A percentile compares a stretch with the other conserved stretches of the same genome.
phyloP scores from a whole-genome alignment of 2,888 invertebrate genomes.

The Oscheius sp. region DNA sequence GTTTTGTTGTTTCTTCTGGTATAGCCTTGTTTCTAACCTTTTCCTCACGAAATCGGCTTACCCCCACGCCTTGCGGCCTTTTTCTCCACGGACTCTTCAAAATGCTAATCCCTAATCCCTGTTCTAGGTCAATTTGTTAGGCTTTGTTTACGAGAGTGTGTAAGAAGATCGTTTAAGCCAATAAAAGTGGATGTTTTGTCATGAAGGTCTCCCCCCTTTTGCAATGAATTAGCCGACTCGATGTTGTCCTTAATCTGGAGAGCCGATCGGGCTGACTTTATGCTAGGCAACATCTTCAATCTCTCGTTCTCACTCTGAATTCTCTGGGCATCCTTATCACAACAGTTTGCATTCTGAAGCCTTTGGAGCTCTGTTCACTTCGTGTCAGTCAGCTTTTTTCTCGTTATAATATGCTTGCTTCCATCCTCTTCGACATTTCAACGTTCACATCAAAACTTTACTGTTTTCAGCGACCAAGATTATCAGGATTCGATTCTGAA shows the following conservation, averaged over 20 bases:
- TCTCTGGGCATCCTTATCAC: too few relatives aligned
- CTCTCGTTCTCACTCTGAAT: background rate
- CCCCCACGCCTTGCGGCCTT: constrained; percentile 15
- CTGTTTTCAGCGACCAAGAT: constrained; percentile 14
- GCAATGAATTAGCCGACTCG: constrained; percentile 10
- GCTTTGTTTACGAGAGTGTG: too few relatives aligned
- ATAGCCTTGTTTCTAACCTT: background rate
- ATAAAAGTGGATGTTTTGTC: too few relatives aligned
- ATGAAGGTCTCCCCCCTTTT: background rate
- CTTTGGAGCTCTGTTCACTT: background rate
- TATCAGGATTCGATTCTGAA: constrained; percentile 41
- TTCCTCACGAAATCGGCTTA: constrained; percentile 20
- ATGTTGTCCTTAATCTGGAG: constrained; percentile 22
- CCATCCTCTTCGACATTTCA: background rate
- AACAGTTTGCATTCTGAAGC: too few relatives aligned
- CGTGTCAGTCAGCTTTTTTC: constrained; percentile 1
- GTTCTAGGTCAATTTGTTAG: too few relatives aligned
- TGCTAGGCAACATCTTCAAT: background rate
- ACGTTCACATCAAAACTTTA: background rate
- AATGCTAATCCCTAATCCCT: constrained; percentile 19
- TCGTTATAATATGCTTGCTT: background rate
- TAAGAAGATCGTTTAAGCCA: too few relatives aligned
- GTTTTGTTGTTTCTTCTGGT: background rate
- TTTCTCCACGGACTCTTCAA: constrained; percentile 7
- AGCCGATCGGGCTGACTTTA: background rate